Conservation (phyloP, 1,140 invertebrate species). For the Magallana angulata region DNA sequence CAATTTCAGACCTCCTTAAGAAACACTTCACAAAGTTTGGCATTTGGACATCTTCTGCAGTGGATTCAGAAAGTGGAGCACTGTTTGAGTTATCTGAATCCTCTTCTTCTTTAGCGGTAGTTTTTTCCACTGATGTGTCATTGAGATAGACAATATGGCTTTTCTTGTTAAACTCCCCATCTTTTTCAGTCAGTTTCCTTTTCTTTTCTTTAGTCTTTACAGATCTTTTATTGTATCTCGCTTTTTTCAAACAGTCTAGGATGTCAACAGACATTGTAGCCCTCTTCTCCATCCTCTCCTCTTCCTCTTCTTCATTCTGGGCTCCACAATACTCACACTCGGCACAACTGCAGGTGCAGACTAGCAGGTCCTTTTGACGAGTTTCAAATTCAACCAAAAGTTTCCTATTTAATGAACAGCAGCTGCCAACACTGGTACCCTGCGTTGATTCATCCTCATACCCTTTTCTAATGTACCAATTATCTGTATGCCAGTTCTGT, state of each 20-base stretch:
- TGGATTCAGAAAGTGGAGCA: no score
- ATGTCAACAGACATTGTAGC: background rate
- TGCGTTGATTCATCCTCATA: background rate
- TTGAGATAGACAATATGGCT: background rate
- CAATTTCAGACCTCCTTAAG: background rate
- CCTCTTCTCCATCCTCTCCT: no score
- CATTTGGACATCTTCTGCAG: background rate
- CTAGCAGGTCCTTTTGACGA: no score
- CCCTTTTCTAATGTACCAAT: background rate
- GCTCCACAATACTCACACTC: no score
- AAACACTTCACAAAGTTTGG: background rate
- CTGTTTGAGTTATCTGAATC: background rate
- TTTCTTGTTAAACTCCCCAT: background rate
- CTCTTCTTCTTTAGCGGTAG: background rate
- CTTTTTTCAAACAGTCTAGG: slow-evolving; percentile 2
- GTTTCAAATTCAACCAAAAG: no score
- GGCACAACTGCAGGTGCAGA: no score
- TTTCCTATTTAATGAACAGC: background rate
- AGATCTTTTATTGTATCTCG: background rate
- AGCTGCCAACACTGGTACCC: background rate
- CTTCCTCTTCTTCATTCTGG: background rate
- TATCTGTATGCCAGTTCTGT: background rate
- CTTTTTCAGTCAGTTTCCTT: background rate
- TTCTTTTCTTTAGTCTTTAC: background rate
- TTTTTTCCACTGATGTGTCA: background rate